These are phyloP conservation scores for Esox niger DNA, from an alignment of 2,113 vertebrate species.

Conservation along the genomic window DNA sequence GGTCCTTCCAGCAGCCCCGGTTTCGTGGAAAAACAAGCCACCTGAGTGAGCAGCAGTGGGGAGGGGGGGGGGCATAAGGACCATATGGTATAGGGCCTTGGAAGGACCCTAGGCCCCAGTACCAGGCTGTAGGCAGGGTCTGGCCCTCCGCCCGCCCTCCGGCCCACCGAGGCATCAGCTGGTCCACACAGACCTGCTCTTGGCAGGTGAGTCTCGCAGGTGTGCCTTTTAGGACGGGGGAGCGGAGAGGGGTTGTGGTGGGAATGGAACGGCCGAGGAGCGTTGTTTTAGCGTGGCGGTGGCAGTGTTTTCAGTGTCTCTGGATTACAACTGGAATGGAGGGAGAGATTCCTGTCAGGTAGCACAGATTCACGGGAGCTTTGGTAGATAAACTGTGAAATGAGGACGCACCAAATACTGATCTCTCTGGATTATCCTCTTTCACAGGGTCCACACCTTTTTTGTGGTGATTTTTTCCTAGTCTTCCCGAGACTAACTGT, in stretches of 20 bases:
- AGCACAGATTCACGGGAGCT: constrained; percentile 69
- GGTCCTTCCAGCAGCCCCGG: constrained; percentile 11
- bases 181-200: constrained; percentile 56
- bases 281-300: constrained; percentile 49
- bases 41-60: constrained; percentile 23
- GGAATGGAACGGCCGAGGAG: constrained; percentile 57
- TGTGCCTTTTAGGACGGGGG: constrained; percentile 29
- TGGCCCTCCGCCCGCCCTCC: constrained; percentile 52
- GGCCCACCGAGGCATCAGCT: constrained; percentile 66
- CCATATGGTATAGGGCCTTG: constrained; percentile 70
- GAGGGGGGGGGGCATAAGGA: constrained; percentile 40
- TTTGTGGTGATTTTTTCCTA: too few species aligned
- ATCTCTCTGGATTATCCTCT: constrained; percentile 67
- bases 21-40: constrained; percentile 51
- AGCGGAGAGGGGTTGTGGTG: constrained; percentile 47
- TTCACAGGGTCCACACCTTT: constrained; percentile 46
- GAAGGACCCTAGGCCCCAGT: constrained; percentile 50
- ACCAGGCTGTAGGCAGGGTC: constrained; percentile 36
- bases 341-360: constrained; percentile 67
- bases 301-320: constrained; percentile 45
- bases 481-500: constrained; percentile 48
- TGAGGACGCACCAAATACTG: constrained; percentile 51
- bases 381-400: constrained; percentile 69
- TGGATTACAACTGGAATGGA: constrained; percentile 59
- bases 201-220: constrained; percentile 57